Conservation (phyloP, 2,113 vertebrate species). For the Scomber japonicus region DNA sequence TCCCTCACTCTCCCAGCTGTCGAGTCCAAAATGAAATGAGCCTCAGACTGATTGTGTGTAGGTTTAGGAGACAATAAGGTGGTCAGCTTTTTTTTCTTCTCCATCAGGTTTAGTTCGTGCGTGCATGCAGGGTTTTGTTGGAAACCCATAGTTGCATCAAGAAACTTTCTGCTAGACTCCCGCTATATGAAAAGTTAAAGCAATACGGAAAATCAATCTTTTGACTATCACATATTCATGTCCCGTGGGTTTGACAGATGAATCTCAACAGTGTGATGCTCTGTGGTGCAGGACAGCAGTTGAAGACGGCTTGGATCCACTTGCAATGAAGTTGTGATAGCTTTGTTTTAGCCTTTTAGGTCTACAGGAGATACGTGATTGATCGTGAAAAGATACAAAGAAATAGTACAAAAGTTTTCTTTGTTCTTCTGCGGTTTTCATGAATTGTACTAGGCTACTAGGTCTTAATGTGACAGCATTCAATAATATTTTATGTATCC, state of each 20-base stretch:
- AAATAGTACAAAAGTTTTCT: background rate
- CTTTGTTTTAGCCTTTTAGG: background rate
- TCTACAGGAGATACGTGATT: constrained; percentile 8
- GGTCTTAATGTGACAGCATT: background rate
- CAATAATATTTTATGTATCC: background rate
- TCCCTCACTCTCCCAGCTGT: constrained; percentile 36
- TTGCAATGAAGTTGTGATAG: background rate
- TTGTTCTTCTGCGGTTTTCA: background rate
- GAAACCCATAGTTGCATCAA: background rate
- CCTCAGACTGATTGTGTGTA: constrained; percentile 45
- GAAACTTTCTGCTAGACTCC: constrained; percentile 11
- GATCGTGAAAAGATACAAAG: background rate
- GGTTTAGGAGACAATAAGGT: constrained; percentile 23
- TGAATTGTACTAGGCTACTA: background rate
- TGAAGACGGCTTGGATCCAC: background rate
- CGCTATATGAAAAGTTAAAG: background rate
- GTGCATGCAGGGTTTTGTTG: background rate
- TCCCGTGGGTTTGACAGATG: background rate
- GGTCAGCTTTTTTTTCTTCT: background rate
- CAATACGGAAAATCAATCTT: background rate
- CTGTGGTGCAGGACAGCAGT: background rate
- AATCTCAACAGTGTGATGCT: background rate
- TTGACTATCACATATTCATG: constrained; percentile 2
- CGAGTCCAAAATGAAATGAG: constrained; percentile 50
- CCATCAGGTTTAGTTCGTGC: background rate